Evolutionary conservation across 2,888 invertebrate genomes (phyloP).

Genomic region (Acanthosepion pharaonis): DNA sequence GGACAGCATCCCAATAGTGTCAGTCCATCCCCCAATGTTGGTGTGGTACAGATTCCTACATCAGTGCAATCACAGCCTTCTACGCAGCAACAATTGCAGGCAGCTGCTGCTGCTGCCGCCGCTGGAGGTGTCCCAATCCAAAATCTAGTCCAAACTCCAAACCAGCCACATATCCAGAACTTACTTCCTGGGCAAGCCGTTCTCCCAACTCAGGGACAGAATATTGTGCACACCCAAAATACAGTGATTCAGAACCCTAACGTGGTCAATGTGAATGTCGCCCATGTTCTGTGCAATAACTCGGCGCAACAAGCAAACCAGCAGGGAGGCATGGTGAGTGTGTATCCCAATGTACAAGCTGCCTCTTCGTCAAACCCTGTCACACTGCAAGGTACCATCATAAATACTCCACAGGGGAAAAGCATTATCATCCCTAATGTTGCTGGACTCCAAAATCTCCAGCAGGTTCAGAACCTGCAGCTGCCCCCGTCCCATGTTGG

Average conservation of each 20-base stretch:
- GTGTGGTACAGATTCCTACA: slow-evolving; percentile 57
- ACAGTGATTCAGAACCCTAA: slow-evolving; percentile 68
- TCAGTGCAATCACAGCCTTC: slow-evolving; percentile 52
- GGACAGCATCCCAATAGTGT: slow-evolving; percentile 52
- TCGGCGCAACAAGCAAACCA: slow-evolving; percentile 55
- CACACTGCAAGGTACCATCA: slow-evolving; percentile 65
- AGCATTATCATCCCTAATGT: slow-evolving; percentile 62
- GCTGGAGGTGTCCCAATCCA: slow-evolving; percentile 46
- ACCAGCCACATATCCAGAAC: slow-evolving; percentile 53
- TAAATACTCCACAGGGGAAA: slow-evolving; percentile 67
- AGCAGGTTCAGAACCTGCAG: slow-evolving; percentile 56
- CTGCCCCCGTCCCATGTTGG: slow-evolving; percentile 48
- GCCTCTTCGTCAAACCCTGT: slow-evolving; percentile 56
- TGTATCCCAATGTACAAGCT: slow-evolving; percentile 52
- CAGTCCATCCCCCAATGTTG: slow-evolving; percentile 58
- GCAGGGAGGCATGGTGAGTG: slow-evolving; percentile 51
- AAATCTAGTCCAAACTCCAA: slow-evolving; percentile 49
- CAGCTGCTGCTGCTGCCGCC: slow-evolving; percentile 22
- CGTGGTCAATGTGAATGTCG: slow-evolving; percentile 67
- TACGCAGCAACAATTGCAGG: slow-evolving; percentile 49
- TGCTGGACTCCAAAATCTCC: slow-evolving; percentile 56
- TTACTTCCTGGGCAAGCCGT: slow-evolving; percentile 58
- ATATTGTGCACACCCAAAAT: slow-evolving; percentile 65
- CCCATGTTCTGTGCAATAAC: slow-evolving; percentile 61
- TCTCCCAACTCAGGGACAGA: slow-evolving; percentile 52